phyloP scores from a whole-genome alignment of 2,888 invertebrate genomes.

The Oscheius myriophilus region DNA sequence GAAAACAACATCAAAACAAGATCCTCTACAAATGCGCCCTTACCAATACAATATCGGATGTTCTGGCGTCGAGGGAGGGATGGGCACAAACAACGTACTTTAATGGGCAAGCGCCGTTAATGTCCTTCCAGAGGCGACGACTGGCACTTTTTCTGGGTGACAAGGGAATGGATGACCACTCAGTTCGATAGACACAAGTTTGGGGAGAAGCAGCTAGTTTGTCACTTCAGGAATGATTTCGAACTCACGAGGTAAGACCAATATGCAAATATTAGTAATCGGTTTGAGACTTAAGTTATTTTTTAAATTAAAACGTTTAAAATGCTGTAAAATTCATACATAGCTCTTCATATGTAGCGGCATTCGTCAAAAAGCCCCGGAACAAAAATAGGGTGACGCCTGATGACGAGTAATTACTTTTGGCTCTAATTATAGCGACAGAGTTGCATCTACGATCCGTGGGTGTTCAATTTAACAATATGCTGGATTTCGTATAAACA shows the following conservation, averaged over 20 bases:
- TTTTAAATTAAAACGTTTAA: too few relatives aligned
- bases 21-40: conserved; percentile 62
- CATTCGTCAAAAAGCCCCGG: too few relatives aligned
- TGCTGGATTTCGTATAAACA: too few relatives aligned
- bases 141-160: conserved; percentile 78
- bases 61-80: conserved; percentile 59
- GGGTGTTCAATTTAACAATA: too few relatives aligned
- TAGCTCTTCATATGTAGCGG: too few relatives aligned
- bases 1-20: conserved; percentile 2
- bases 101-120: neutral
- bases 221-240: conserved; percentile 77
- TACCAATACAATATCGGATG: conserved; percentile 64
- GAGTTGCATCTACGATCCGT: too few relatives aligned
- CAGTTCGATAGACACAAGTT: conserved; percentile 73
- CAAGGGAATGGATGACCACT: conserved; percentile 75
- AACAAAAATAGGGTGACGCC: too few relatives aligned
- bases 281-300: too few relatives aligned
- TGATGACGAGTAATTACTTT: too few relatives aligned
- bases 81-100: conserved; percentile 58
- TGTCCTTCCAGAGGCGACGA: conserved; percentile 71
- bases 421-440: too few relatives aligned
- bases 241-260: conserved; percentile 76
- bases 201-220: conserved; percentile 75
- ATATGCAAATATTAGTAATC: too few relatives aligned
- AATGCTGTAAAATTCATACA: too few relatives aligned